These are phyloP conservation scores for Orthosia gracilis DNA, from an alignment of 2,888 invertebrate genomes.

Conservation along the genomic window DNA sequence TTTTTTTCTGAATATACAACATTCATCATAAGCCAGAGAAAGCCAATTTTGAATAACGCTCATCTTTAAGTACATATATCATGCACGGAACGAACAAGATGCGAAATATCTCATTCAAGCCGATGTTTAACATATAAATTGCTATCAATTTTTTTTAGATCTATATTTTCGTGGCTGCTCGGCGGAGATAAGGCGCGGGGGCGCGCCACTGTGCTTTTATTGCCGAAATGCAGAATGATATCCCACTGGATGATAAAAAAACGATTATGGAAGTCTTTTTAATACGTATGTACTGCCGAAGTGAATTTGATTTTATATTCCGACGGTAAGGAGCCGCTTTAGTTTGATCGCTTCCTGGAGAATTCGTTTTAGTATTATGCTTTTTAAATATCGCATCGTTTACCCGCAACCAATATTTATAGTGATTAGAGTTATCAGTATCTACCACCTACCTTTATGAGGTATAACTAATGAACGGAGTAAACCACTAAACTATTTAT, in stretches of 20 bases:
- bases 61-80: slow-evolving; percentile 70
- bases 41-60: slow-evolving; percentile 65
- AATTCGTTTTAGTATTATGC: slow-evolving; percentile 27
- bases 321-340: slow-evolving; percentile 31
- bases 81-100: slow-evolving; percentile 77
- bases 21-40: slow-evolving; percentile 59
- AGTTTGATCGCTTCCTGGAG: slow-evolving; percentile 35
- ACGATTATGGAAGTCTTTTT: slow-evolving; percentile 69
- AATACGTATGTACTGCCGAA: slow-evolving; percentile 63
- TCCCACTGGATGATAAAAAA: slow-evolving; percentile 76
- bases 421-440: background rate
- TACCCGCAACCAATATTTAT: background rate
- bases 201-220: slow-evolving; percentile 78
- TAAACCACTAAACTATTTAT: too few relatives aligned
- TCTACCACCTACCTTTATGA: background rate
- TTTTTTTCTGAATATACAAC: slow-evolving; percentile 30
- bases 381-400: slow-evolving; percentile 15
- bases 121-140: slow-evolving; percentile 89
- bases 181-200: slow-evolving; percentile 79
- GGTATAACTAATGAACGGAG: too few relatives aligned
- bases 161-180: slow-evolving; percentile 84
- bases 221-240: slow-evolving; percentile 79
- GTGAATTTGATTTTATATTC: slow-evolving; percentile 59
- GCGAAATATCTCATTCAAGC: slow-evolving; percentile 84
- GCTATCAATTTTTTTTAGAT: slow-evolving; percentile 87